phyloP scores from a whole-genome alignment of 2,113 vertebrate species.

The Sinocyclocheilus maitianheensis region DNA sequence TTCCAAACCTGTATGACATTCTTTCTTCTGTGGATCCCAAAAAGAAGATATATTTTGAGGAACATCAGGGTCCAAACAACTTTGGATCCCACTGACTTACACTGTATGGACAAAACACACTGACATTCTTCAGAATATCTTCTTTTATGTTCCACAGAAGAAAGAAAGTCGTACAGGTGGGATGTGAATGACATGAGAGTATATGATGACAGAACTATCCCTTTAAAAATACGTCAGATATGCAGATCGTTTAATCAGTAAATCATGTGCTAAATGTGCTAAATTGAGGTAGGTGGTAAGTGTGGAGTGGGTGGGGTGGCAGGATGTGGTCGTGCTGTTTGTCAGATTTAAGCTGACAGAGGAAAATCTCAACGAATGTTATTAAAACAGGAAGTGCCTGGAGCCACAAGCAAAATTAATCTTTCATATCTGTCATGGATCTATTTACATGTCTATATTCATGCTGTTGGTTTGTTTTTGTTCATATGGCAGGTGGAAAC shows the following conservation, averaged over 20 bases:
- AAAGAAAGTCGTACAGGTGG: too few species aligned
- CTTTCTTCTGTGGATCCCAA: too few species aligned
- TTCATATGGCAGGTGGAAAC: background rate
- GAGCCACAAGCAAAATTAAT: background rate
- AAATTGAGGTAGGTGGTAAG: background rate
- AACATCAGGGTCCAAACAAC: background rate
- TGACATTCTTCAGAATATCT: background rate
- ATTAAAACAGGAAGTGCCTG: background rate
- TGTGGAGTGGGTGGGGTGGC: background rate
- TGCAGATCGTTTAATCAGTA: background rate
- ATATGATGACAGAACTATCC: too few species aligned
- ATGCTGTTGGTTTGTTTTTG: background rate
- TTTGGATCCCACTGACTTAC: background rate
- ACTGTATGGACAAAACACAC: background rate
- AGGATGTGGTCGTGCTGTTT: constrained; percentile 18
- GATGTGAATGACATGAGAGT: too few species aligned
- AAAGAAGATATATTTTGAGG: too few species aligned
- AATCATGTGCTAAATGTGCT: background rate
- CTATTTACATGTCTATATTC: background rate
- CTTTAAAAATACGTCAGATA: background rate
- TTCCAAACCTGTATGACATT: too few species aligned
- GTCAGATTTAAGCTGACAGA: background rate
- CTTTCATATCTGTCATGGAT: background rate
- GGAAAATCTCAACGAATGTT: background rate
- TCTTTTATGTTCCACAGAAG: too few species aligned